phyloP scores from a whole-genome alignment of 2,113 vertebrate genomes.

The Istiophorus platypterus region DNA sequence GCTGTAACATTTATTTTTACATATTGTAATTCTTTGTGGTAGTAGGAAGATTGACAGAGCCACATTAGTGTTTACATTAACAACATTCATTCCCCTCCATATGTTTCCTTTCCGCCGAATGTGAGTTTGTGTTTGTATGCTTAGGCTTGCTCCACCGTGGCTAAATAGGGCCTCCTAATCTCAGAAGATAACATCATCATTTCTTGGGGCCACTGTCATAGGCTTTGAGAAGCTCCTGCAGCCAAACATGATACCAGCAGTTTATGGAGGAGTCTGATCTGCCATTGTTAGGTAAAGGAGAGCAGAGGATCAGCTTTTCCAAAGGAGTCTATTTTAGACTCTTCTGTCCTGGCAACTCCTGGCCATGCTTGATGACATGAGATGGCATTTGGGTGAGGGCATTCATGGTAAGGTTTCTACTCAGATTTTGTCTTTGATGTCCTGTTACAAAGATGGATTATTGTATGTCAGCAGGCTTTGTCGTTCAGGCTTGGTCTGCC shows the following conservation, averaged over 20 bases:
- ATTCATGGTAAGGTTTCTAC: conserved; percentile 17
- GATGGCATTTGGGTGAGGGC: conserved; percentile 30
- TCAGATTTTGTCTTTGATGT: conserved; percentile 29
- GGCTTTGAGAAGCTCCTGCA: conserved; percentile 43
- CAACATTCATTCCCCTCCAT: conserved; percentile 16
- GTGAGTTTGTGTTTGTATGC: neutral
- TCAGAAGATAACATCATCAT: conserved; percentile 66
- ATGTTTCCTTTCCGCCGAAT: neutral
- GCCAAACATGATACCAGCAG: conserved; percentile 56
- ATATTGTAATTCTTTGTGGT: neutral
- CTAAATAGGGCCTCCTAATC: conserved; percentile 75
- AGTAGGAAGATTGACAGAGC: neutral
- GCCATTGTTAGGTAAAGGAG: conserved; percentile 64
- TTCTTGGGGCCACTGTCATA: conserved; percentile 40
- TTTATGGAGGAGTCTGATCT: conserved; percentile 47
- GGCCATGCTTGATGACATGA: conserved; percentile 3
- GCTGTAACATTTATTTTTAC: neutral
- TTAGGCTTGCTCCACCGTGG: conserved; percentile 43
- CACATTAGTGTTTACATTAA: neutral
- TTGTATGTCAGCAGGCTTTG: conserved; percentile 34
- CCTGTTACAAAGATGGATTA: conserved; percentile 22
- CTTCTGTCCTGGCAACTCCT: conserved; percentile 43
- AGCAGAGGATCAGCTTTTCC: conserved; percentile 55
- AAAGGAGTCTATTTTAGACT: conserved; percentile 74
- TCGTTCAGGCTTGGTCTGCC: conserved; percentile 37